phyloP scores from a whole-genome alignment of 2,113 vertebrate species.

The Perca fluviatilis region DNA sequence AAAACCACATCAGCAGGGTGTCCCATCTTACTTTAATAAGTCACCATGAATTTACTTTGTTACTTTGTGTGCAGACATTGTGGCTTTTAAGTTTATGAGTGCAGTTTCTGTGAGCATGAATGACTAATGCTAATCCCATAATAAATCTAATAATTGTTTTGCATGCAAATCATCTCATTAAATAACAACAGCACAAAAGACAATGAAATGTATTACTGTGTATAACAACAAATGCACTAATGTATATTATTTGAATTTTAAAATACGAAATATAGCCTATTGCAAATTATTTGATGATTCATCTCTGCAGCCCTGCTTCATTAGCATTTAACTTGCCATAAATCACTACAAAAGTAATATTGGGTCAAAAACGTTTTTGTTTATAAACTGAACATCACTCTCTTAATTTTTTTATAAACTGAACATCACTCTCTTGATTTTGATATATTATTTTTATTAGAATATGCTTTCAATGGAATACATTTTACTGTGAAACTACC shows the following conservation, averaged over 20 bases:
- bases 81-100: background rate
- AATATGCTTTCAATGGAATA: background rate
- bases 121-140: background rate
- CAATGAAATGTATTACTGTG: background rate
- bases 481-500: background rate
- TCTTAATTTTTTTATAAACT: too few relatives aligned
- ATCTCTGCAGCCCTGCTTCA: too few relatives aligned
- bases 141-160: background rate
- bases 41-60: background rate
- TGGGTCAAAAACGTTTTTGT: too few relatives aligned
- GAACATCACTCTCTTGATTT: background rate
- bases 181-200: background rate
- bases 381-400: too few relatives aligned
- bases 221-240: background rate
- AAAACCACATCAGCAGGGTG: conserved; percentile 5
- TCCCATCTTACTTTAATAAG: conserved; percentile 9
- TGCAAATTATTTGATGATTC: too few relatives aligned
- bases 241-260: background rate
- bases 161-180: background rate
- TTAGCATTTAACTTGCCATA: too few relatives aligned
- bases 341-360: too few relatives aligned
- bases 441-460: background rate
- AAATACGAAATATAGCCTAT: background rate
- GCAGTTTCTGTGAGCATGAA: background rate
- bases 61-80: background rate